Conservation (phyloP, 1,140 invertebrate species). For the Mercenaria mercenaria region DNA sequence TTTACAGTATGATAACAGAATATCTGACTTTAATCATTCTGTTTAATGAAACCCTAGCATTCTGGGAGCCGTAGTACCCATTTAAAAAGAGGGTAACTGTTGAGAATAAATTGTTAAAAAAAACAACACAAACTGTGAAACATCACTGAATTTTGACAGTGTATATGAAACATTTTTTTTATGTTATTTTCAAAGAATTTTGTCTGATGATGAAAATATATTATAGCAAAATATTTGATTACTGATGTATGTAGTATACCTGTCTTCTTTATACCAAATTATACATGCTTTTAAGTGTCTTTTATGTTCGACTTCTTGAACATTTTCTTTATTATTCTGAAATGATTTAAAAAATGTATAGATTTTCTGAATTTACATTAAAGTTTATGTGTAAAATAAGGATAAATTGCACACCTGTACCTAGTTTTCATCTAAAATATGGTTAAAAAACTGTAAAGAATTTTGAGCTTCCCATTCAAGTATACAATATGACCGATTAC, state of each 20-base stretch:
- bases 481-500: not conserved
- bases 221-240: too few relatives aligned
- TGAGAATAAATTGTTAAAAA: too few relatives aligned
- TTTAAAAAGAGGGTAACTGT: too few relatives aligned
- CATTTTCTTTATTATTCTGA: not conserved
- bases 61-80: too few relatives aligned
- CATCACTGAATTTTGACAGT: too few relatives aligned
- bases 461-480: not conserved
- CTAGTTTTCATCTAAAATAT: not conserved
- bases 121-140: too few relatives aligned
- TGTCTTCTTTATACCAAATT: not conserved
- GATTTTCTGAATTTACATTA: not conserved
- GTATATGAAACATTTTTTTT: too few relatives aligned
- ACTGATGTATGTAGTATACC: not conserved
- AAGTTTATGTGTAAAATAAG: not conserved
- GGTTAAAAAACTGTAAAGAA: not conserved
- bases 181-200: too few relatives aligned
- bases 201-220: too few relatives aligned
- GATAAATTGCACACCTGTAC: not conserved
- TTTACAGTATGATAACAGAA: too few relatives aligned
- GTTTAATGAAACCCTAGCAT: too few relatives aligned
- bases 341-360: not conserved
- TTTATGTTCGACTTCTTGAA: not conserved
- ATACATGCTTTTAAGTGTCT: not conserved
- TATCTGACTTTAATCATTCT: too few relatives aligned